These are phyloP conservation scores for Globicephala melas DNA, from an alignment of 2,113 vertebrate species.

Conservation along the genomic window DNA sequence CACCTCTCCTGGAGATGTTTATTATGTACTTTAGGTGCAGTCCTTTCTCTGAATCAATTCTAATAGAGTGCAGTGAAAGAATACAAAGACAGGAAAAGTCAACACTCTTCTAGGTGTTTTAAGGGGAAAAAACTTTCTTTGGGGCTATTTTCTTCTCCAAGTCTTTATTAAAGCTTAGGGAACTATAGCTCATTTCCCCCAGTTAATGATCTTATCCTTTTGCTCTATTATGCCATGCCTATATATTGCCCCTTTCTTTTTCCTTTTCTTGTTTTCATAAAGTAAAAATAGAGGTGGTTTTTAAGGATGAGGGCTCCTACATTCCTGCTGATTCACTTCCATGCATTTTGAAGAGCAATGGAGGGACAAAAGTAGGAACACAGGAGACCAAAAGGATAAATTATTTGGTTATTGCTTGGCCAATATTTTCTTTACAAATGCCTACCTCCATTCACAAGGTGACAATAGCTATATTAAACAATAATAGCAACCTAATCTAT, in stretches of 20 bases:
- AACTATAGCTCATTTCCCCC: neutral
- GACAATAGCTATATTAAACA: neutral
- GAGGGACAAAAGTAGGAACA: neutral
- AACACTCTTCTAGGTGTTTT: neutral
- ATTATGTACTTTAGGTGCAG: constrained; percentile 42
- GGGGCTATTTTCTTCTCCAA: neutral
- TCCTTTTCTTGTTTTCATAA: neutral
- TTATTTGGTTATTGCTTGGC: neutral
- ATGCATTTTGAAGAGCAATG: neutral
- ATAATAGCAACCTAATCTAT: neutral
- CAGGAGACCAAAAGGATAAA: neutral
- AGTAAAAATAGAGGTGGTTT: neutral
- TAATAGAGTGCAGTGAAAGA: neutral
- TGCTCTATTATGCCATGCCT: neutral
- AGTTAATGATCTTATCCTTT: neutral
- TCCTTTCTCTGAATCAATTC: constrained; percentile 57
- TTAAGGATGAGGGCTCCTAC: neutral
- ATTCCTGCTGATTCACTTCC: neutral
- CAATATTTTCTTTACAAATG: neutral
- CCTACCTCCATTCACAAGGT: neutral
- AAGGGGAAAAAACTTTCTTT: neutral
- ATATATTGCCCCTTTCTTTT: neutral
- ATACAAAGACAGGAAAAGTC: neutral
- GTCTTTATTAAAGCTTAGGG: constrained; percentile 9
- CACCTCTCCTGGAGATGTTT: constrained; percentile 55